Conservation (phyloP, 2,888 invertebrate species). For the Embidobia sp. region DNA sequence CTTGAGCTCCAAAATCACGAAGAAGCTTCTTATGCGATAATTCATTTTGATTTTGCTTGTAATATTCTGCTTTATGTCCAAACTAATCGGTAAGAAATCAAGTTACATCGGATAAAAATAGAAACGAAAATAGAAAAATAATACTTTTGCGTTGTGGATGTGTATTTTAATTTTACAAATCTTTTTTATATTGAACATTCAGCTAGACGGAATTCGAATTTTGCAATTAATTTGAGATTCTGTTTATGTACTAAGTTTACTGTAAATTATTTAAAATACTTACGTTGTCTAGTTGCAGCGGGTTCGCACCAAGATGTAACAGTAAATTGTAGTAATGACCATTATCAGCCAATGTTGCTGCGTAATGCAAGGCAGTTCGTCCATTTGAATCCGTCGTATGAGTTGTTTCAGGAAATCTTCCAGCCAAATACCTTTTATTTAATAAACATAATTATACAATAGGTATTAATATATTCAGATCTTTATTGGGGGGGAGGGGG, state of each 20-base stretch:
- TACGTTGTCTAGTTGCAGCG: constrained; percentile 91
- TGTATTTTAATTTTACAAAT: too few relatives aligned
- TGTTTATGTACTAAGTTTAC: too few relatives aligned
- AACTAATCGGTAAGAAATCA: constrained; percentile 83
- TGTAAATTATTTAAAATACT: too few relatives aligned
- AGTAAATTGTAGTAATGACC: constrained; percentile 93
- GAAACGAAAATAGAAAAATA: not conserved
- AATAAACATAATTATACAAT: too few relatives aligned
- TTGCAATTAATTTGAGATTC: too few relatives aligned
- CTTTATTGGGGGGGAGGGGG: too few relatives aligned
- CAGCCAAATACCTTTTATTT: constrained; percentile 86
- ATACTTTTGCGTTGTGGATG: too few relatives aligned
- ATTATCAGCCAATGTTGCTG: constrained; percentile 91
- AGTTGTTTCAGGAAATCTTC: constrained; percentile 93
- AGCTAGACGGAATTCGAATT: too few relatives aligned
- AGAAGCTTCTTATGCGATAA: constrained; percentile 87
- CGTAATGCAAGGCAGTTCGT: constrained; percentile 94
- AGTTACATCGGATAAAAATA: too few relatives aligned
- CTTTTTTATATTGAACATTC: too few relatives aligned
- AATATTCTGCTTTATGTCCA: constrained; percentile 91
- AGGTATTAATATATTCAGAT: too few relatives aligned
- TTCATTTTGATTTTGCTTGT: constrained; percentile 86
- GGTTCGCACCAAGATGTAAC: constrained; percentile 92
- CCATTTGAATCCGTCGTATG: constrained; percentile 90
- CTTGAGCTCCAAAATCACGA: constrained; percentile 87